Evolutionary conservation across 2,888 invertebrate species (phyloP).

Genomic region (Ormyrus nitidulus): DNA sequence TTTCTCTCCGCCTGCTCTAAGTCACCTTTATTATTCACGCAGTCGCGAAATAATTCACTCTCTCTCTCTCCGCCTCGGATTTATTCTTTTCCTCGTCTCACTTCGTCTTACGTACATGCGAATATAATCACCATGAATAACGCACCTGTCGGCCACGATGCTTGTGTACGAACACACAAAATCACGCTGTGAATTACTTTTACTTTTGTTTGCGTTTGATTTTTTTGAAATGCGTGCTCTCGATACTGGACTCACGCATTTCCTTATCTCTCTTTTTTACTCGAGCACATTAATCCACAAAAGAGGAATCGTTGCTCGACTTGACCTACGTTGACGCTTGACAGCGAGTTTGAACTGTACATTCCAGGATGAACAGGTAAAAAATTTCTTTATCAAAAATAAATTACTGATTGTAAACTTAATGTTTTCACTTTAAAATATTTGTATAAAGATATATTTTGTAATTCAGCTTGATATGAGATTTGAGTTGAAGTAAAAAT

Average conservation of each 20-base stretch:
- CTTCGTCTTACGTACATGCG: neutral
- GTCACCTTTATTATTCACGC: neutral
- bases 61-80: constrained; percentile 2
- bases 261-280: constrained; percentile 23
- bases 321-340: too few relatives aligned
- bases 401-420: too few relatives aligned
- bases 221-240: neutral
- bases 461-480: too few relatives aligned
- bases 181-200: constrained; percentile 24
- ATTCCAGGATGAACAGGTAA: too few relatives aligned
- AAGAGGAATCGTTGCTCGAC: too few relatives aligned
- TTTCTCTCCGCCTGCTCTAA: neutral
- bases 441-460: too few relatives aligned
- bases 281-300: neutral
- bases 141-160: constrained; percentile 6
- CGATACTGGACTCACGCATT: constrained; percentile 12
- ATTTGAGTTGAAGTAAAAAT: too few relatives aligned
- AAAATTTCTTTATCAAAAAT: too few relatives aligned
- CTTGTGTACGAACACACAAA: constrained; percentile 25
- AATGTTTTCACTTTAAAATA: too few relatives aligned
- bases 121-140: constrained; percentile 11
- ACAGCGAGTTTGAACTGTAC: too few relatives aligned
- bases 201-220: neutral
- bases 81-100: neutral
- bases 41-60: constrained; percentile 5